Base-by-base conservation (phyloP, 1,140 invertebrate genomes). In the Caerostris darwini region DNA sequence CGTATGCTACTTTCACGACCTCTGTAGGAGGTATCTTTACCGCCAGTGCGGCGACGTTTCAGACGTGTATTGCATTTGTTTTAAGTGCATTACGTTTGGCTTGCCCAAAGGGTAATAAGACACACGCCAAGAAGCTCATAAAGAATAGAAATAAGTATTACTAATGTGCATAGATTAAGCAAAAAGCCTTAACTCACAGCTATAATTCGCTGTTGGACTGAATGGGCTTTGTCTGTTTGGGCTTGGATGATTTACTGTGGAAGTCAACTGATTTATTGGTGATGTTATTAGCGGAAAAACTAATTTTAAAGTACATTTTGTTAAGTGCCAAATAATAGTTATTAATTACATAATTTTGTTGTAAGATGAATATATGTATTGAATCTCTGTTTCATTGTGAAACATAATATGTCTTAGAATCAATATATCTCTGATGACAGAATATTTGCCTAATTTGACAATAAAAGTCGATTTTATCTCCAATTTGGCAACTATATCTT, bases 11-110 rank as follows among this genome's bases (percentile, higher is more conserved):
- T 92, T 92, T 64, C 90, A 64, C 69, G 19, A 61, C n/a, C 90
- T 64, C 90, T 50, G 81, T 85, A 59, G 77, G 90, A 64, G 90
- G 82, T 7, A 57, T 19, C 34, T 77, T 67, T 64, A 81, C 58
- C 90, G 90, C 81, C 90, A 92, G 59, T 3, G 14, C 12, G 90
- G 90, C 90, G 90, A 92, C 90, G 56, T 8, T 61, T 59, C n/a
- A 85, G 7, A 85, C 83, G 83, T 85, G 83, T n/a, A 57, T 58
- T 19, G 83, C 83, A 85, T 85, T 10, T 50, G 17, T 85, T 58
- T 17, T 56, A 3, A 85, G 34, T 85, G n/a, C 57, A 57, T 58
- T 10, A 59, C 57, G 17, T 81, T 85, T 85, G 54, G 17, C 83
- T 85, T 8, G 57, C 56, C 83, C 56, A 57, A 85, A 57, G 83